phyloP scores from a whole-genome alignment of 2,888 invertebrate genomes.

The Diplazon laetatorius region DNA sequence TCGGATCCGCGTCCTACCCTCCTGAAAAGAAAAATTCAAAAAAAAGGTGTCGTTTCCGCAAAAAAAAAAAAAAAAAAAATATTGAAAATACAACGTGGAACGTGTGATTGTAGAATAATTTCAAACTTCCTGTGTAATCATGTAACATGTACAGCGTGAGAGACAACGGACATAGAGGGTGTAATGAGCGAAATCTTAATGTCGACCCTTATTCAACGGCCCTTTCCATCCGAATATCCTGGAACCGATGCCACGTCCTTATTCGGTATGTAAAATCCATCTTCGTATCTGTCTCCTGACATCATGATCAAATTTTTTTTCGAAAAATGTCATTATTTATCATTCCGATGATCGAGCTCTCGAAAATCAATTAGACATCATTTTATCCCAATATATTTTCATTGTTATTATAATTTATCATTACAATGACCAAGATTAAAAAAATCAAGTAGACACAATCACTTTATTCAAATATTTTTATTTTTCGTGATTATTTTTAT shows the following conservation, averaged over 20 bases:
- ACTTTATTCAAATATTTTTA: no score
- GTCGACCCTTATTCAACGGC: slow-evolving; percentile 12
- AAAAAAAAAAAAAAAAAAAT: slow-evolving; percentile 27
- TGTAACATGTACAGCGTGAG: slow-evolving; percentile 63
- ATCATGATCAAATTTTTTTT: no score
- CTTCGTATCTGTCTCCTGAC: no score
- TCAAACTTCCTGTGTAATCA: slow-evolving; percentile 54
- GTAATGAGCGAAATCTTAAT: slow-evolving; percentile 36
- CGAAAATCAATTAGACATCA: no score
- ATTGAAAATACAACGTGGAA: slow-evolving; percentile 44
- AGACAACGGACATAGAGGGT: slow-evolving; percentile 56
- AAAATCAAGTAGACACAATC: no score
- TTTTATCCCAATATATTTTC: no score
- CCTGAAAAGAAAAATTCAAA: no score
- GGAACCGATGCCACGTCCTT: neutral
- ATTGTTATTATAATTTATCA: no score
- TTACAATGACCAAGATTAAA: no score
- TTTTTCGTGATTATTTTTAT: no score
- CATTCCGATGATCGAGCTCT: no score
- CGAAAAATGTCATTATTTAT: no score
- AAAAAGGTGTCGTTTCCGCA: slow-evolving; percentile 21
- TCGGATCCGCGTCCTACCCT: slow-evolving; percentile 17
- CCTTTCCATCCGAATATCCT: slow-evolving; percentile 2
- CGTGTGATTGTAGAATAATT: slow-evolving; percentile 57
- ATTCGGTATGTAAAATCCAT: neutral